A percentile compares a stretch with the other conserved stretches of the same genome.
These are phyloP conservation scores for Lepisosteus osseus DNA, from an alignment of 2,113 vertebrate genomes.

Conservation along the genomic window DNA sequence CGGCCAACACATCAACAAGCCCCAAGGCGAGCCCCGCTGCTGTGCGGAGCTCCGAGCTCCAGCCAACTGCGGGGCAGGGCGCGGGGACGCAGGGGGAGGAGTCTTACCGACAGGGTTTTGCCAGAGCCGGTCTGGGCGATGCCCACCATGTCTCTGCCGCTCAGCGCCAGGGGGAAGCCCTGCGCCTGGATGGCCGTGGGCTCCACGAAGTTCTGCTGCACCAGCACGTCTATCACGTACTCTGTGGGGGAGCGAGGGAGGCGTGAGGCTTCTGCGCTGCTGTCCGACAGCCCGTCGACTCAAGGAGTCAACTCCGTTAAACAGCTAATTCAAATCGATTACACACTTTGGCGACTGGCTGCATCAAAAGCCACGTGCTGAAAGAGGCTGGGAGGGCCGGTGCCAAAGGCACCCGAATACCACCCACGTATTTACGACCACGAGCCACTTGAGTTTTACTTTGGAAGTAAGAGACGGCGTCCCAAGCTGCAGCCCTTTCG, in stretches of 20 bases:
- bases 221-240: conserved; percentile 90
- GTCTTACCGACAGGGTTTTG: conserved; percentile 88
- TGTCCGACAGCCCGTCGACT: no score
- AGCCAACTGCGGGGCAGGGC: neutral
- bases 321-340: no score
- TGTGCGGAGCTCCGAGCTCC: neutral
- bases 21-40: neutral
- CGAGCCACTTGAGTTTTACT: no score
- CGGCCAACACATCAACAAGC: neutral
- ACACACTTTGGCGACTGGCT: no score
- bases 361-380: no score
- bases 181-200: conserved; percentile 95
- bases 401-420: no score
- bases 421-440: no score
- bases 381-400: no score
- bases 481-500: no score
- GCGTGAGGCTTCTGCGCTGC: neutral
- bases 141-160: conserved; percentile 96
- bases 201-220: conserved; percentile 92
- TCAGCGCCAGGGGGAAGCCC: conserved; percentile 90
- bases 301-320: no score
- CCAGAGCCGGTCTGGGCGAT: conserved; percentile 97
- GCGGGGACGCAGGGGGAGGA: neutral
- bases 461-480: no score
- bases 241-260: conserved; percentile 58